Evolutionary conservation across 2,113 vertebrate species (phyloP), one percentile per base, ranked within the genome.

Genomic region (Falcunculus frontatus): DNA sequence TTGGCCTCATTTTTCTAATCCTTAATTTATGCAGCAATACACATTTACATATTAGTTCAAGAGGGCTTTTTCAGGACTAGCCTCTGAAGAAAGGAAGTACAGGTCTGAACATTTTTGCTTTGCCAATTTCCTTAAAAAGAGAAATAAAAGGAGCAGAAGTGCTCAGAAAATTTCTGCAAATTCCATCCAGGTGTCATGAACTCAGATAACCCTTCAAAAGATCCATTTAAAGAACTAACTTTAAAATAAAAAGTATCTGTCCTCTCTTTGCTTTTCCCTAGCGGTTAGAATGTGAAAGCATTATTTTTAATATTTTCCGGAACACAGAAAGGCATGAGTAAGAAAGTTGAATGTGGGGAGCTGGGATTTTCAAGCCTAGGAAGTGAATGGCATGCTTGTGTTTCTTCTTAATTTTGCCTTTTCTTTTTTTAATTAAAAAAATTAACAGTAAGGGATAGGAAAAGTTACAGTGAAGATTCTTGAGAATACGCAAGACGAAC

Each of bases 21-120:
- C 82, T 76, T 94, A 77, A 87, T 94, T 95, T 94, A 92, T 84
- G 63, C 60, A 90, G 83, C 9, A 93, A 95, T 89, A 52, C 68
- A 73, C 55, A 79, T 89, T 92, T 87, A 59, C 75, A 93, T 91
- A 94, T 92, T 84, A 72, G 65, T 56, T 90, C 70, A 88, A 93
- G 94, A 93, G 25, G 42, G 39, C 35, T 96, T 92, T 79, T 89
- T 92, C 56, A 94, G 63, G 25, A 89, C 63, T 47, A 76, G 20
- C 19, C 74, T 89, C 14, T 74, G 72, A 80, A 63, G 79, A 78
- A 73, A 90, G 46, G 65, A 80, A 74, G 42, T 60, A 82, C 67
- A 75, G 16, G 35, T 87, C 67, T 67, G 42, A 86, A 64, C 4
- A 46, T 11, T 90, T 96, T 81, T 53, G 5, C 57, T 75, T 62